Conservation (phyloP, 2,888 invertebrate species). For the Ctena decussata region DNA sequence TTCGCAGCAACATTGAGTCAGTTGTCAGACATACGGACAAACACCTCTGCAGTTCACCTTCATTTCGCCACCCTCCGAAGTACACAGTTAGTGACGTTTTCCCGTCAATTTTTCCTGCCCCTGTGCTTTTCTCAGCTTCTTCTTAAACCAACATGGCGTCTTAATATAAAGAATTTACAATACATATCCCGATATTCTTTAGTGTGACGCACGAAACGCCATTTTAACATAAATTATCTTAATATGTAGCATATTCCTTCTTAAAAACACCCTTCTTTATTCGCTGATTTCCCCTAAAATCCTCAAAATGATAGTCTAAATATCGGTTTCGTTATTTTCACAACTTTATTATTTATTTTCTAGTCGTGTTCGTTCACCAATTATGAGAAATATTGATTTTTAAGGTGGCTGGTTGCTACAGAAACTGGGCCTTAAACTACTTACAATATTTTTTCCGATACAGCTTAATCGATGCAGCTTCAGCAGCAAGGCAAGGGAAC, state of each 20-base stretch:
- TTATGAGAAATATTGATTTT: neutral
- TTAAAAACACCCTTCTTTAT: neutral
- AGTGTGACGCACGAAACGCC: constrained; percentile 62
- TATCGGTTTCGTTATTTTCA: no score
- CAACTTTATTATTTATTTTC: no score
- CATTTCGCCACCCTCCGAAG: constrained; percentile 24
- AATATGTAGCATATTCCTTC: neutral
- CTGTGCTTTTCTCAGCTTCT: neutral
- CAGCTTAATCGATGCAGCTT: neutral
- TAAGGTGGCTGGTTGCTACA: neutral
- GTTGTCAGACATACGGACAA: neutral
- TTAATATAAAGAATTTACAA: constrained; percentile 2
- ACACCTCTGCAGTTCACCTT: constrained; percentile 1
- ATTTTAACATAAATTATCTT: constrained; percentile 65
- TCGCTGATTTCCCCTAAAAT: neutral
- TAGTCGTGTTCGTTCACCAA: neutral
- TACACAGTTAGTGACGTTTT: neutral
- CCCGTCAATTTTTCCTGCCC: neutral
- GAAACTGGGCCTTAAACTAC: neutral
- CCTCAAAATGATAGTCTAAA: no score
- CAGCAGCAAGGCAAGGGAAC: neutral
- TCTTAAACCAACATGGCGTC: constrained; percentile 12
- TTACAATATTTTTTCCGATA: neutral
- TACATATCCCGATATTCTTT: constrained; percentile 43
- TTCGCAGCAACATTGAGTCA: constrained; percentile 78